A percentile compares a stretch with the other conserved stretches of the same genome.
Conservation (phyloP, 2,888 invertebrate species). For the Drepanosiphum platanoidis region DNA sequence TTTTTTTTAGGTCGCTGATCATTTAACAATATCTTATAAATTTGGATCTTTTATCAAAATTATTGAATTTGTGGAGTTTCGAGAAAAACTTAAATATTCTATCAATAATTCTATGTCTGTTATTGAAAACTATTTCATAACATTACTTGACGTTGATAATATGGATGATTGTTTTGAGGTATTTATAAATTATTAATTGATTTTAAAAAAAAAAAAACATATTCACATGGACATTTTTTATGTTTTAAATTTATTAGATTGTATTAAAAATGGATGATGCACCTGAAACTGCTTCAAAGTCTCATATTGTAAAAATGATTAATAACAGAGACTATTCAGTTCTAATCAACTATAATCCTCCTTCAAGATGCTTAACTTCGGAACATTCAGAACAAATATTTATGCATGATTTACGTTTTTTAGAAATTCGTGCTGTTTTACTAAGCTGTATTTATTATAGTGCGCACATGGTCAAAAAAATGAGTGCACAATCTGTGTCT, state of each 20-base stretch:
- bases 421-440: constrained; percentile 51
- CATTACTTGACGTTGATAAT: constrained; percentile 44
- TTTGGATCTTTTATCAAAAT: constrained; percentile 94
- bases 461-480: constrained; percentile 34
- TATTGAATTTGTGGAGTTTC: constrained; percentile 87
- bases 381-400: constrained; percentile 47
- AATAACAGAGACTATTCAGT: constrained; percentile 55
- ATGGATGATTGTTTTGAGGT: constrained; percentile 52
- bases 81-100: constrained; percentile 83
- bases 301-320: constrained; percentile 48
- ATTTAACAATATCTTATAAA: constrained; percentile 91
- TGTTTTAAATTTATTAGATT: constrained; percentile 32
- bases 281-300: constrained; percentile 28
- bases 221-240: neutral
- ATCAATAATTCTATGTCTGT: constrained; percentile 77
- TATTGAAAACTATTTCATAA: constrained; percentile 68
- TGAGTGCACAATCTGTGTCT: neutral
- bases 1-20: constrained; percentile 81
- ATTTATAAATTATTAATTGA: constrained; percentile 11
- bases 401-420: constrained; percentile 33
- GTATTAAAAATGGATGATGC: constrained; percentile 49
- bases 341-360: constrained; percentile 38
- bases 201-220: neutral
- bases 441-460: constrained; percentile 51
- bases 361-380: constrained; percentile 20